Base-by-base conservation (phyloP, 2,113 vertebrate species). In the Lepus americanus region DNA sequence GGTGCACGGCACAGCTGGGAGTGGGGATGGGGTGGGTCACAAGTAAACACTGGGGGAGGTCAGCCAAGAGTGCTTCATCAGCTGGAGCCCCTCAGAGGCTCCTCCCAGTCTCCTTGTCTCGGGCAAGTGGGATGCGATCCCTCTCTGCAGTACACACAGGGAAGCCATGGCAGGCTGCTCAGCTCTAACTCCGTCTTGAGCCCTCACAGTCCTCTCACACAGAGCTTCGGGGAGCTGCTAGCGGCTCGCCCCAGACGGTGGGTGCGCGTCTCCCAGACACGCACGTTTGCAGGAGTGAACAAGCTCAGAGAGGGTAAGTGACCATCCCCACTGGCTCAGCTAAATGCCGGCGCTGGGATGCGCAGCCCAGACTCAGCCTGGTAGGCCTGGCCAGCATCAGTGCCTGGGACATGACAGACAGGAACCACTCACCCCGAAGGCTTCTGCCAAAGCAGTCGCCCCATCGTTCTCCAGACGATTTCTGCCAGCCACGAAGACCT, bases 381-480 rank as follows among this genome's bases (percentile, higher is more conserved):
- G 33, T 3, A 22, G 0, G 8, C 25, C 7, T 3, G 31, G 36
- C 27, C 22, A 0, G 1, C 66, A 11, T 77, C 22, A 25, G 13
- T 33, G 23, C 33, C 6, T 3, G 1, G 7, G 27, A 27, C 67
- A 59, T 13, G 29, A 29, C 0, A 9, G 31, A 25, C 74, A 64
- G 44, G 87, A 92, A 63, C 29, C 72, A 98, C 98, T 98, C 97
- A 99, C 99, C 98, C 99, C 98, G 77, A 99, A 99, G 66, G 99
- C 99, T 79, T 99, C 99, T 78, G 99, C 99, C 82, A 99, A 98
- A 9, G 99, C 99, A 7, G 98, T 99, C 92, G 99, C 99, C 67
- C 99, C 99, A 5, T 99, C 99, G 5, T 99, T 99, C 98, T 99
- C 99, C 94, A 99, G 98, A 8, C 99, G 99, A 95, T 99, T 99